Base-by-base conservation (phyloP, 92 coral and sea anemone genomes). In the Meandrina meandrites region DNA sequence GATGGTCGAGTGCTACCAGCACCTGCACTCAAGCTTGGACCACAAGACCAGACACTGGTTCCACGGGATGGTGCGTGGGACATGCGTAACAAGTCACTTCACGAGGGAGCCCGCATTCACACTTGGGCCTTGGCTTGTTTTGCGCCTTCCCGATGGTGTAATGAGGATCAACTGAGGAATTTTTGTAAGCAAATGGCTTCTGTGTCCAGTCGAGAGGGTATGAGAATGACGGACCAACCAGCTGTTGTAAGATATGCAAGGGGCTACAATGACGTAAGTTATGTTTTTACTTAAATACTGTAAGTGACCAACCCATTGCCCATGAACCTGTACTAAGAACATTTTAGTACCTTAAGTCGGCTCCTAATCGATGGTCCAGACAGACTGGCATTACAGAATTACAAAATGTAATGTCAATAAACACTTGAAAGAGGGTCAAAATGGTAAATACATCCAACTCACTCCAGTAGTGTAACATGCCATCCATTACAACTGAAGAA, bases 51-150 rank as follows among this genome's bases (percentile, higher is more conserved):
- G 24, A 58, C 75, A 9, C 75, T 92, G 40, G 72, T 66, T 42
- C 99, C 99, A 0, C 88, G 90, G 4, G 93, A 96, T 66, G 99
- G 99, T 8, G 76, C 91, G 5, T 96, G 99, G 99, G 95, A 95
- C 79, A 93, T 95, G 95, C 87, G 86, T 6, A 79, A 87, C 36
- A 92, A 89, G 50, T 34, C 76, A 16, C 91, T 95, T 40, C 83
- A 75, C 66, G 73, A 87, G 15, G 98, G 94, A 42, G 87, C 80
- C 0, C 82, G 11, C 5, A 83, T 96, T 40, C 68, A 85, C 0
- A 36, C 86, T 48, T 96, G 98, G 99, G 98, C 99, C 0, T 34
- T 95, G 75, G 92, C 92, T 17, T 92, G 98, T 78, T 96, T 93
- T 86, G 84, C 83, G 21, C 78, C 75, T 56, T 86, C 70, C 34